Conservation (phyloP, 2,113 vertebrate species). For the Halichoerus grypus region DNA sequence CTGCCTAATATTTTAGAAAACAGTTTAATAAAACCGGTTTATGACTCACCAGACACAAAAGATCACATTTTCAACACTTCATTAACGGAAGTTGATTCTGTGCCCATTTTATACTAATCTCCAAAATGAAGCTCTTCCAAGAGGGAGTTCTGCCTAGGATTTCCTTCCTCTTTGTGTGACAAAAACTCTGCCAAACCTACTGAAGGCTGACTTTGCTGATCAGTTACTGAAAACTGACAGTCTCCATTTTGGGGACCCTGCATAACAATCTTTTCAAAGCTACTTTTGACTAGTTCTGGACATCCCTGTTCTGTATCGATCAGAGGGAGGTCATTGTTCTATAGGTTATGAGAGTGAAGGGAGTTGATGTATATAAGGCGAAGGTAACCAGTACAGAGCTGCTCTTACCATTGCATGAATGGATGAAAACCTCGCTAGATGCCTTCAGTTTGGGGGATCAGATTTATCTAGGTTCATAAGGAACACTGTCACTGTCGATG, state of each 20-base stretch:
- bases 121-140: background rate
- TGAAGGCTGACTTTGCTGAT: background rate
- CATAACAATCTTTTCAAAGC: background rate
- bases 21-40: background rate
- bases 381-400: background rate
- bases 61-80: background rate
- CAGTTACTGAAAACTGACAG: background rate
- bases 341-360: background rate
- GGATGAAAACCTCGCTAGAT: background rate
- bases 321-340: background rate
- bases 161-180: background rate
- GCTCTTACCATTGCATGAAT: background rate
- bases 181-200: background rate
- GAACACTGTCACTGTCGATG: background rate
- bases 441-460: background rate
- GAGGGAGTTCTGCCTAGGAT: background rate
- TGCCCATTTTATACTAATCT: background rate
- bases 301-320: background rate
- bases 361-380: background rate
- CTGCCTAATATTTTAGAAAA: constrained; percentile 19
- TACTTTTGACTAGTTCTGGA: background rate
- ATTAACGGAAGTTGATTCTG: background rate
- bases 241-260: background rate
- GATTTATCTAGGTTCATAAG: background rate
- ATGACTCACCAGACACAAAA: constrained; percentile 40